These are phyloP conservation scores for Eurosta solidaginis DNA, from an alignment of 1,140 invertebrate genomes.

Conservation along the genomic window DNA sequence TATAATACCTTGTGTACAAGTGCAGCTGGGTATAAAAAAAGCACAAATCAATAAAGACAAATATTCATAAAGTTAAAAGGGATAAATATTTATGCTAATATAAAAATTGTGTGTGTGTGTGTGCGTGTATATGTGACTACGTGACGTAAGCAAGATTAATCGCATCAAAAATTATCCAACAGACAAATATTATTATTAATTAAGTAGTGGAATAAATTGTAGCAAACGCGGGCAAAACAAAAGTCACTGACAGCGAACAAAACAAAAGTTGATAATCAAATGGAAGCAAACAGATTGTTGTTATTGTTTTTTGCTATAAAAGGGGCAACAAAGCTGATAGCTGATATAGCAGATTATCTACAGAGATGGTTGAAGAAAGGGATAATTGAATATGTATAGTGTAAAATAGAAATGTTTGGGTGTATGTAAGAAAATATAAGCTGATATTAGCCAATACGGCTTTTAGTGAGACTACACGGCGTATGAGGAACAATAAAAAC, in stretches of 20 bases:
- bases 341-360: background rate
- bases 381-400: background rate
- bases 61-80: too few relatives aligned
- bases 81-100: background rate
- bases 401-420: background rate
- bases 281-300: too few relatives aligned
- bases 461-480: background rate
- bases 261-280: too few relatives aligned
- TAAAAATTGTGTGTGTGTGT: background rate
- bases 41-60: constrained; percentile 21
- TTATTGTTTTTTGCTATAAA: background rate
- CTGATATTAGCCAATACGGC: background rate
- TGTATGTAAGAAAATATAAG: background rate
- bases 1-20: too few relatives aligned
- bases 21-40: too few relatives aligned
- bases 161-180: constrained; percentile 7
- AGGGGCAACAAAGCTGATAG: background rate
- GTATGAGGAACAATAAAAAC: background rate
- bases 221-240: background rate
- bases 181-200: constrained; percentile 18
- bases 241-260: background rate
- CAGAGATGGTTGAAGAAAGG: background rate
- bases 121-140: background rate
- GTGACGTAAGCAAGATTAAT: background rate
- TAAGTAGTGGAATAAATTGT: constrained; percentile 7